These are phyloP conservation scores for Ophion obscuratus DNA, from an alignment of 2,888 invertebrate species.

Conservation along the genomic window DNA sequence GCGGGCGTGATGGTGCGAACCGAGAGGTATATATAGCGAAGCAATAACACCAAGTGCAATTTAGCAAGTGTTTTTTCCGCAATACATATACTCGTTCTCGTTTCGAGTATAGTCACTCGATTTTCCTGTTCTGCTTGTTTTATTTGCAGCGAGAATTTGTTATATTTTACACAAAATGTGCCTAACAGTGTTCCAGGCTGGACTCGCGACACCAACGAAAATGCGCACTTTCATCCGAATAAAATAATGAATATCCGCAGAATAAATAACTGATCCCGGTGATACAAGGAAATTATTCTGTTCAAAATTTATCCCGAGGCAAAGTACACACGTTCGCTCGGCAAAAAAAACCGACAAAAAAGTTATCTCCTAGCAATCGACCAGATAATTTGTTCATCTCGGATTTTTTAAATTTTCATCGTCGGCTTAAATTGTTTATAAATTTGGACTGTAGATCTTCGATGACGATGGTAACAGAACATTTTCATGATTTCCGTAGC, in stretches of 20 bases:
- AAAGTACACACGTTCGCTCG: too few species aligned
- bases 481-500: too few species aligned
- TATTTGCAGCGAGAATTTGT: neutral
- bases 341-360: too few species aligned
- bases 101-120: constrained; percentile 34
- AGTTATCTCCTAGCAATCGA: too few species aligned
- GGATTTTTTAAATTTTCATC: too few species aligned
- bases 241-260: neutral
- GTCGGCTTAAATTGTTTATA: too few species aligned
- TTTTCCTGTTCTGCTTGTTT: constrained; percentile 7
- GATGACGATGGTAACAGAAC: too few species aligned
- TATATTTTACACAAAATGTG: neutral
- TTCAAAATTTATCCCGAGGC: neutral
- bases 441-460: too few species aligned
- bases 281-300: neutral
- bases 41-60: constrained; percentile 57
- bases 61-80: constrained; percentile 40
- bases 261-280: neutral
- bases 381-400: too few species aligned
- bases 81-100: constrained; percentile 11
- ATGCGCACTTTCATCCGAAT: neutral
- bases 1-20: constrained; percentile 23
- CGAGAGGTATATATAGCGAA: constrained; percentile 27
- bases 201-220: neutral
- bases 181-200: neutral